These are phyloP conservation scores for Sternarchorhynchus goeldii DNA, from an alignment of 2,797 vertebrate genomes.

Conservation along the genomic window DNA sequence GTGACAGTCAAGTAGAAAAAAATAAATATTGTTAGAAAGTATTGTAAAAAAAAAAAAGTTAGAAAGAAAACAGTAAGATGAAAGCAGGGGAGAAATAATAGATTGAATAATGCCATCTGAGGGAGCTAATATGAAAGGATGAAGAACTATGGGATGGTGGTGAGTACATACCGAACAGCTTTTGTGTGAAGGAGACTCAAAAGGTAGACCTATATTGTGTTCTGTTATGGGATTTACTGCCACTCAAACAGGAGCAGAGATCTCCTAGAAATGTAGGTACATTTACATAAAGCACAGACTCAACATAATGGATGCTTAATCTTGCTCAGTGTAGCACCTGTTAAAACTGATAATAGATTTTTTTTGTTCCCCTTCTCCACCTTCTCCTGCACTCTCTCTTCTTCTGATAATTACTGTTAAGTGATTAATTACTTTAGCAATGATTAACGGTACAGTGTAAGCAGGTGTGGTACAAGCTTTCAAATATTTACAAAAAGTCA, in stretches of 20 bases:
- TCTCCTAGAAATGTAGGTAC: neutral
- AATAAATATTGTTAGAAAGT: no score
- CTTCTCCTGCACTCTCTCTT: neutral
- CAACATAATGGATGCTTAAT: neutral
- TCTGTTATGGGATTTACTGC: neutral
- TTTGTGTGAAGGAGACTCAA: neutral
- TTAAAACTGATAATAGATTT: neutral
- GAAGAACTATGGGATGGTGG: neutral
- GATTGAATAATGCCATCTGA: no score
- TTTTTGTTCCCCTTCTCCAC: no score
- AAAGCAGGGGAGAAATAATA: no score
- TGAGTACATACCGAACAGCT: neutral
- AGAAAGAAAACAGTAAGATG: neutral
- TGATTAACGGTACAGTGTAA: neutral
- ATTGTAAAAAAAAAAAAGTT: neutral
- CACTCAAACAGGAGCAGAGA: neutral
- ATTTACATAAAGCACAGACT: neutral
- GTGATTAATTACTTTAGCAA: neutral
- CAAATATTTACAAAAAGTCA: neutral
- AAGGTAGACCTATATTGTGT: neutral
- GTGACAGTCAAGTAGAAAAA: no score
- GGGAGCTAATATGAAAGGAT: no score
- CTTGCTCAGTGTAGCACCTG: neutral
- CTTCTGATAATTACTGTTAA: conserved; percentile 11
- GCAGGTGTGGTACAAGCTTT: neutral